These are phyloP conservation scores for Numida meleagris DNA, from an alignment of 2,113 vertebrate species.

Conservation along the genomic window DNA sequence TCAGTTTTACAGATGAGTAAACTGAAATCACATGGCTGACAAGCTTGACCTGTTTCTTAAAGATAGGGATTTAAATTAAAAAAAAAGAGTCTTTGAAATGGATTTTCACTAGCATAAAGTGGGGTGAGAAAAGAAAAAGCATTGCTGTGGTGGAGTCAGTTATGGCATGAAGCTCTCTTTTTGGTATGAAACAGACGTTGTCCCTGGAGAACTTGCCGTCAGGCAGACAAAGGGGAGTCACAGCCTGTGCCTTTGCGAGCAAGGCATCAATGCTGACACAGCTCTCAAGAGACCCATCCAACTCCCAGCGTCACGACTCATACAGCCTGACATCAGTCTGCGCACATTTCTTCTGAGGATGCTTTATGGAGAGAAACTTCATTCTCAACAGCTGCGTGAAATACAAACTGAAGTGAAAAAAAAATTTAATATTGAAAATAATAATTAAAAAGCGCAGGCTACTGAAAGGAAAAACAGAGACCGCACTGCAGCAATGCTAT, in stretches of 20 bases:
- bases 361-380: neutral
- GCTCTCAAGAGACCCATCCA: neutral
- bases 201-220: neutral
- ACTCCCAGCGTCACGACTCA: neutral
- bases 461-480: neutral
- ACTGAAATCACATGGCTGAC: neutral
- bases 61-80: neutral
- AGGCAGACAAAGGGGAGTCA: neutral
- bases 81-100: neutral
- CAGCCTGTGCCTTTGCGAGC: neutral
- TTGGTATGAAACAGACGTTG: neutral
- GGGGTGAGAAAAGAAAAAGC: neutral
- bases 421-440: neutral
- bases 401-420: neutral
- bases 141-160: neutral
- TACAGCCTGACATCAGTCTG: neutral
- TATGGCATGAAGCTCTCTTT: neutral
- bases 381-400: neutral
- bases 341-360: neutral
- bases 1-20: neutral
- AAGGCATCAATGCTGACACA: neutral
- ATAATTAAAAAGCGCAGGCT: neutral
- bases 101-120: neutral
- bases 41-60: slow-evolving; percentile 1
- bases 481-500: neutral